Evolutionary conservation across 2,888 invertebrate genomes (phyloP).

Genomic region (Deilephila elpenor): DNA sequence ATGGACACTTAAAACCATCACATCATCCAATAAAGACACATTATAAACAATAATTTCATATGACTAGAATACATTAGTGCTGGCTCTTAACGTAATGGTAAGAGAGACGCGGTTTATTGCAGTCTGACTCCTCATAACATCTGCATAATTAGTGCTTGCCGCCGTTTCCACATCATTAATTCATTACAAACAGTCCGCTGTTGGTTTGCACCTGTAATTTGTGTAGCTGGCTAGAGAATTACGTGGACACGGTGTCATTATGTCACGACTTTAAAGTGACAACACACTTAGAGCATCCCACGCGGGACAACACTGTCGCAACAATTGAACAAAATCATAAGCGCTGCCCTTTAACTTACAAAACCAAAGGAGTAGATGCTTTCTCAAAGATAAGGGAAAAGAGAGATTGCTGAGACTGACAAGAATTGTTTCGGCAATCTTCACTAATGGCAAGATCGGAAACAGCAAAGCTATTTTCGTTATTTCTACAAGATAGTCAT

Average conservation of each 20-base stretch:
- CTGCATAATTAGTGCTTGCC: constrained; percentile 63
- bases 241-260: constrained; percentile 61
- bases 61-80: neutral
- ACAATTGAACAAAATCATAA: neutral
- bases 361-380: no score
- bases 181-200: constrained; percentile 68
- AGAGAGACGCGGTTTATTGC: neutral
- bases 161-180: constrained; percentile 61
- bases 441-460: no score
- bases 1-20: no score
- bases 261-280: constrained; percentile 47
- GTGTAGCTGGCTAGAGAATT: constrained; percentile 54
- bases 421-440: no score
- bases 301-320: constrained; percentile 9
- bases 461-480: no score
- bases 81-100: constrained; percentile 3
- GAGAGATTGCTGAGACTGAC: no score
- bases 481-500: no score
- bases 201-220: constrained; percentile 70
- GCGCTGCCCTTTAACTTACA: no score
- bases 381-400: no score
- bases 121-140: constrained; percentile 45
- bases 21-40: neutral
- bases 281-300: constrained; percentile 18
- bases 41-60: neutral